phyloP scores from a whole-genome alignment of 2,888 invertebrate genomes.

The Pseudoips prasinana region DNA sequence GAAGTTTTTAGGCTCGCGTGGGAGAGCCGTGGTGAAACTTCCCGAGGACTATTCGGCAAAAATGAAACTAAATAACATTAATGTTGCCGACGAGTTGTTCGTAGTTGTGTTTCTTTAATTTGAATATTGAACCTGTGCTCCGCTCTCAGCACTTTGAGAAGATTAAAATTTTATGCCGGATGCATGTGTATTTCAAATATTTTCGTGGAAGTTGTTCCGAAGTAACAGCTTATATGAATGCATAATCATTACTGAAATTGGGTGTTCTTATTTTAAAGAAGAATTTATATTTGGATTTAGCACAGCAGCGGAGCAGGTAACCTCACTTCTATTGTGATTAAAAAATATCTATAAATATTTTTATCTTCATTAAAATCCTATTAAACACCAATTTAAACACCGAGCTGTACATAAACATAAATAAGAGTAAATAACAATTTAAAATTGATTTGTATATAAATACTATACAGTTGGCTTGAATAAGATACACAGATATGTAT shows the following conservation, averaged over 20 bases:
- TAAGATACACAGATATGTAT: too few species aligned
- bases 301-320: too few species aligned
- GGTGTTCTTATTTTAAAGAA: constrained; percentile 6
- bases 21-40: constrained; percentile 41
- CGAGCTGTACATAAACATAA: too few species aligned
- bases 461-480: too few species aligned
- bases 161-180: constrained; percentile 45
- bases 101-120: constrained; percentile 50
- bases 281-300: constrained; percentile 8
- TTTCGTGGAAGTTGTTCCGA: constrained; percentile 27
- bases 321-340: too few species aligned
- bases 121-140: constrained; percentile 47
- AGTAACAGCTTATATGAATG: constrained; percentile 28
- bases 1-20: constrained; percentile 44
- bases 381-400: too few species aligned
- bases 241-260: constrained; percentile 18
- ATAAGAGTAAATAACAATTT: too few species aligned
- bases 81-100: constrained; percentile 41
- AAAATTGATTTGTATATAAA: too few species aligned
- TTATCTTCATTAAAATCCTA: too few species aligned
- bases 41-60: constrained; percentile 47
- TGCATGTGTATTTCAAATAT: constrained; percentile 41
- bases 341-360: too few species aligned
- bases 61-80: constrained; percentile 59
- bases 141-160: constrained; percentile 32